These are phyloP conservation scores for Aldabrachelys gigantea DNA, from an alignment of 2,113 vertebrate species.

Conservation along the genomic window DNA sequence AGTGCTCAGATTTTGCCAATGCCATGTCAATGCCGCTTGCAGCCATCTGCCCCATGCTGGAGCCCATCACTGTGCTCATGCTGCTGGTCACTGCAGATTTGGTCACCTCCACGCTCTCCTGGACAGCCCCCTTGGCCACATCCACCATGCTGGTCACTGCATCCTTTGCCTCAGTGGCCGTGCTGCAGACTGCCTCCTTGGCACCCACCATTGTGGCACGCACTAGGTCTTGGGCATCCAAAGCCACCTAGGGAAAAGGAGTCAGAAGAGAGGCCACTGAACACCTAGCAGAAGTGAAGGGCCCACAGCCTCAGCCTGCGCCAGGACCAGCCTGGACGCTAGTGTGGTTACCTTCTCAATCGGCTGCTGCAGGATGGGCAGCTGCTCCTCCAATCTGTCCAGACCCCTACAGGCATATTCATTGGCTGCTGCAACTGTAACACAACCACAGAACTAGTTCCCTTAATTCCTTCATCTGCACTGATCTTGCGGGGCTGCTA, in stretches of 20 bases:
- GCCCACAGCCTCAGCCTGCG: too few relatives aligned
- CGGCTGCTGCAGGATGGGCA: slow-evolving; percentile 88
- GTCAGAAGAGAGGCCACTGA: too few relatives aligned
- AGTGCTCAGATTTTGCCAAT: slow-evolving; percentile 81
- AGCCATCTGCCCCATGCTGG: slow-evolving; percentile 85
- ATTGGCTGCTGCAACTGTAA: slow-evolving; percentile 83
- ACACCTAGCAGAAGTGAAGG: too few relatives aligned
- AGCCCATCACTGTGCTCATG: slow-evolving; percentile 78
- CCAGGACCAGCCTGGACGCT: too few relatives aligned
- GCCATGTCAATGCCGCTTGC: slow-evolving; percentile 81
- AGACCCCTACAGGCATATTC: slow-evolving; percentile 73
- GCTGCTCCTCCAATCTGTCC: slow-evolving; percentile 86
- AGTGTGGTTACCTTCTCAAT: too few relatives aligned
- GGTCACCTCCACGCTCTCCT: slow-evolving; percentile 82
- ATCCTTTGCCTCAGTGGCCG: slow-evolving; percentile 82
- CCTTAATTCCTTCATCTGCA: too few relatives aligned
- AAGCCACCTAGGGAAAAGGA: too few relatives aligned
- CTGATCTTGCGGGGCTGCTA: too few relatives aligned
- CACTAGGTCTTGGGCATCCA: too few relatives aligned
- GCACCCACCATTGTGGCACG: too few relatives aligned
- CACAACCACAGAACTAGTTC: too few relatives aligned
- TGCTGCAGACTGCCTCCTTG: too few relatives aligned
- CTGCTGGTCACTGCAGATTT: slow-evolving; percentile 79
- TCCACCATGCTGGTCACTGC: slow-evolving; percentile 54
- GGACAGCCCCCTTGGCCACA: slow-evolving; percentile 69